These are phyloP conservation scores for Halictus ligatus DNA, from an alignment of 2,888 invertebrate species.

Conservation along the genomic window DNA sequence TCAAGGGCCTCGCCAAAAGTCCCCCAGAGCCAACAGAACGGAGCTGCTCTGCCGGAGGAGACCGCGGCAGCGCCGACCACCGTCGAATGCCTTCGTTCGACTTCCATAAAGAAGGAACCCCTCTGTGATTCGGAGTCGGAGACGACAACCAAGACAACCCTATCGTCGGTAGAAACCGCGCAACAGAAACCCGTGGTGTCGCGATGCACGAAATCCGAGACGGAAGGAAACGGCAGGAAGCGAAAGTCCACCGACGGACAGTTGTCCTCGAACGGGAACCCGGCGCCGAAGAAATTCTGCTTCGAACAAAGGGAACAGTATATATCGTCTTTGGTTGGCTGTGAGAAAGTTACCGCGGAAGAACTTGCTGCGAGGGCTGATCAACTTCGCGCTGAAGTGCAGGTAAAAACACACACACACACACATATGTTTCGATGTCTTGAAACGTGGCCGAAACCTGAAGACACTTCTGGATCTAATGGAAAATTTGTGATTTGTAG, in stretches of 20 bases:
- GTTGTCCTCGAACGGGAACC: constrained; percentile 70
- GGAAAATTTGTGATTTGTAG: neutral
- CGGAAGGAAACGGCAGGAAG: constrained; percentile 65
- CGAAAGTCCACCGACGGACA: constrained; percentile 72
- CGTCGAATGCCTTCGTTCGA: constrained; percentile 48
- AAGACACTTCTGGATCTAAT: no score
- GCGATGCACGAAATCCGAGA: constrained; percentile 49
- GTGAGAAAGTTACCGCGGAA: constrained; percentile 79
- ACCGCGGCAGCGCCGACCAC: constrained; percentile 76
- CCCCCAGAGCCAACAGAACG: constrained; percentile 81
- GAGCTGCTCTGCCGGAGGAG: constrained; percentile 81
- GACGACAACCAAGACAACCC: constrained; percentile 34
- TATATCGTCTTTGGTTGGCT: constrained; percentile 79
- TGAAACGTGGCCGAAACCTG: no score
- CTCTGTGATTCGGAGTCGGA: constrained; percentile 58
- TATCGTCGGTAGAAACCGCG: constrained; percentile 20
- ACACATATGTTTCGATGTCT: no score
- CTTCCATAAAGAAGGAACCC: constrained; percentile 58
- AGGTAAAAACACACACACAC: constrained; percentile 66
- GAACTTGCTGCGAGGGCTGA: constrained; percentile 80
- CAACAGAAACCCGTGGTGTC: constrained; percentile 44
- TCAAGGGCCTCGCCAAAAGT: constrained; percentile 78
- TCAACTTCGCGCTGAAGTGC: constrained; percentile 79
- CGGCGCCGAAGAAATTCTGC: constrained; percentile 77
- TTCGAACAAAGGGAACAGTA: constrained; percentile 80